phyloP scores from a whole-genome alignment of 2,888 invertebrate species.

The Odontothrips loti region DNA sequence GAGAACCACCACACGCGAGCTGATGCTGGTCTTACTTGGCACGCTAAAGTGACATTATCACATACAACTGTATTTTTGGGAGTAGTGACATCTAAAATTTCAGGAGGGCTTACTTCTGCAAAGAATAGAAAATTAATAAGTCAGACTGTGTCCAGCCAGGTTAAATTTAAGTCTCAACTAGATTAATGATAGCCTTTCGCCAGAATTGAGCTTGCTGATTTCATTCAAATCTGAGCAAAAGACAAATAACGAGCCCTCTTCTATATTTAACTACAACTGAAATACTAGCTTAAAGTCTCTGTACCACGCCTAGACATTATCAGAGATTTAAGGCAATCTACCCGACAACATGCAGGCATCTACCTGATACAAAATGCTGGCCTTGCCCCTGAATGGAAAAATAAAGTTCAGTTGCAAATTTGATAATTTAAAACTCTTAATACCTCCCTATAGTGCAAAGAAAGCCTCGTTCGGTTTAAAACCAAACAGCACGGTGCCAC shows the following conservation, averaged over 20 bases:
- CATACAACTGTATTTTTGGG: constrained; percentile 23
- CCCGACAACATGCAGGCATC: no score
- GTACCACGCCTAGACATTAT: neutral
- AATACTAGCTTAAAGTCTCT: neutral
- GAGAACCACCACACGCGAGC: constrained; percentile 53
- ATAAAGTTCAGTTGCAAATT: no score
- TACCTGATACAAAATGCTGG: no score
- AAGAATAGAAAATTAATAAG: neutral
- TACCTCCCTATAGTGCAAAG: no score
- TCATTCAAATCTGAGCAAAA: neutral
- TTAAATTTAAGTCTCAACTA: neutral
- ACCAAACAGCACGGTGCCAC: no score
- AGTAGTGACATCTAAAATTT: constrained; percentile 33
- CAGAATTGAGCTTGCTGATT: neutral
- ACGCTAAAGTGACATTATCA: constrained; percentile 34
- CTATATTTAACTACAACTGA: no score
- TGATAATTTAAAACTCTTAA: no score
- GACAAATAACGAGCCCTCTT: no score
- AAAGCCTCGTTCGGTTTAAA: no score
- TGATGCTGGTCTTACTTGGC: constrained; percentile 32
- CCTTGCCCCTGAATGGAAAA: no score
- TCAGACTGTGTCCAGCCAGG: neutral
- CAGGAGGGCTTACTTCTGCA: constrained; percentile 9
- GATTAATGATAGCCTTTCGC: neutral
- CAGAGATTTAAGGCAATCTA: neutral